A percentile compares a stretch with the other conserved stretches of the same genome.
Evolutionary conservation across 2,797 vertebrate species (phyloP).

Genomic region (Presbytis comata): DNA sequence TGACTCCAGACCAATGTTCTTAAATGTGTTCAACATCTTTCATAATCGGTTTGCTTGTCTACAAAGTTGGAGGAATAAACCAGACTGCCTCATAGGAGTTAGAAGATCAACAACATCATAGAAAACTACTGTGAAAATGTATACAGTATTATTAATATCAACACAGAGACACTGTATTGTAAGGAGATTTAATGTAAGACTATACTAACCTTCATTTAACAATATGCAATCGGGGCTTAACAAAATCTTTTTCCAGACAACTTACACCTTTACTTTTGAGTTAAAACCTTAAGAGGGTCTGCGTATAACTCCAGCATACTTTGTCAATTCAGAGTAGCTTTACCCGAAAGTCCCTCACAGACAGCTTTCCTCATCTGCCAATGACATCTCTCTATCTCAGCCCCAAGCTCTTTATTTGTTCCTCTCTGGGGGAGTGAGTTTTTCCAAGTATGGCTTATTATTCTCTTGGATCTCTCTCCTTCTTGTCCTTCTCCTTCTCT

Average conservation of each 20-base stretch:
- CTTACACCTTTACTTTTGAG: neutral
- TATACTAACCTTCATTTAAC: neutral
- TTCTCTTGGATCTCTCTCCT: neutral
- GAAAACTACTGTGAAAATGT: neutral
- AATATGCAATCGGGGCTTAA: neutral
- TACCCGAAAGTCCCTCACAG: neutral
- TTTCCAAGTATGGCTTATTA: neutral
- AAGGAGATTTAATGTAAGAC: neutral
- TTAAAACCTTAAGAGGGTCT: neutral
- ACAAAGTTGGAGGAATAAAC: neutral
- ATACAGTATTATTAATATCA: neutral
- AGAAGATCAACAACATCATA: neutral
- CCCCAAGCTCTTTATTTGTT: neutral
- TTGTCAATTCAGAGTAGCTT: neutral
- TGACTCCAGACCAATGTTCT: neutral
- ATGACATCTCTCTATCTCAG: neutral
- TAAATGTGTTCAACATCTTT: neutral
- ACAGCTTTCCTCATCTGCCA: neutral
- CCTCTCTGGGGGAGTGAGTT: neutral
- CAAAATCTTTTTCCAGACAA: neutral
- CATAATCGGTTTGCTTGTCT: neutral
- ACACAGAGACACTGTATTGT: neutral
- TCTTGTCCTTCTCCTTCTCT: no score
- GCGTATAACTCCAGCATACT: neutral
- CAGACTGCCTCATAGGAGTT: neutral